These are phyloP conservation scores for Orthosia gracilis DNA, from an alignment of 2,888 invertebrate species.

Conservation along the genomic window DNA sequence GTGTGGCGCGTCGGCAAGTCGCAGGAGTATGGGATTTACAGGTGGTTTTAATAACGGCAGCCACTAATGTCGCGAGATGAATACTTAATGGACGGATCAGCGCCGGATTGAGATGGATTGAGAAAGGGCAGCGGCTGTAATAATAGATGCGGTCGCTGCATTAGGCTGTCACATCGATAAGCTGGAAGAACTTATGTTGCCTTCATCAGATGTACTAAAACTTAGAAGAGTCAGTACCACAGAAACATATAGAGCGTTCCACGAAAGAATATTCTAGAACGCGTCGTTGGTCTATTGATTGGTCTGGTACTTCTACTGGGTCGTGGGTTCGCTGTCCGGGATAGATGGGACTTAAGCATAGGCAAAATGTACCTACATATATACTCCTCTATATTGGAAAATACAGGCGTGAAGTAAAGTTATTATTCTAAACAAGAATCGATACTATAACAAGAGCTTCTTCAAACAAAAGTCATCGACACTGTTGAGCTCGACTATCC, in stretches of 20 bases:
- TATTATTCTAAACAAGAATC: slow-evolving; percentile 6
- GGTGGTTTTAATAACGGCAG: slow-evolving; percentile 91
- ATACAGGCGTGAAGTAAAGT: no score
- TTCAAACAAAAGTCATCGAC: slow-evolving; percentile 30
- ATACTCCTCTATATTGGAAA: no score
- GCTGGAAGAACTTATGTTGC: slow-evolving; percentile 22
- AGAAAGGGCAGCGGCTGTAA: slow-evolving; percentile 76
- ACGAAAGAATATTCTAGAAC: neutral
- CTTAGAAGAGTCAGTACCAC: neutral
- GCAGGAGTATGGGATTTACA: slow-evolving; percentile 87
- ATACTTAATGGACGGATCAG: slow-evolving; percentile 90
- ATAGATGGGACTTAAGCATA: no score
- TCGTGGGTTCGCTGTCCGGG: neutral
- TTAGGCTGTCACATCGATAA: slow-evolving; percentile 49
- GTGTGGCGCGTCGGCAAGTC: slow-evolving; percentile 86
- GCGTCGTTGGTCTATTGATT: neutral
- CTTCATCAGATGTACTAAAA: slow-evolving; percentile 4
- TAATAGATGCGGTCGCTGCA: slow-evolving; percentile 75
- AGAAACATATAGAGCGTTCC: neutral
- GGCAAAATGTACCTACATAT: no score
- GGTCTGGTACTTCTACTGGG: no score
- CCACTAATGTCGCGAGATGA: slow-evolving; percentile 90
- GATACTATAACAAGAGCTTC: slow-evolving; percentile 3
- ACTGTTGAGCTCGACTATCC: slow-evolving; percentile 47
- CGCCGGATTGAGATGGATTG: slow-evolving; percentile 76